Evolutionary conservation across 2,888 invertebrate genomes (phyloP).

Genomic region (Ochropacha duplaris): DNA sequence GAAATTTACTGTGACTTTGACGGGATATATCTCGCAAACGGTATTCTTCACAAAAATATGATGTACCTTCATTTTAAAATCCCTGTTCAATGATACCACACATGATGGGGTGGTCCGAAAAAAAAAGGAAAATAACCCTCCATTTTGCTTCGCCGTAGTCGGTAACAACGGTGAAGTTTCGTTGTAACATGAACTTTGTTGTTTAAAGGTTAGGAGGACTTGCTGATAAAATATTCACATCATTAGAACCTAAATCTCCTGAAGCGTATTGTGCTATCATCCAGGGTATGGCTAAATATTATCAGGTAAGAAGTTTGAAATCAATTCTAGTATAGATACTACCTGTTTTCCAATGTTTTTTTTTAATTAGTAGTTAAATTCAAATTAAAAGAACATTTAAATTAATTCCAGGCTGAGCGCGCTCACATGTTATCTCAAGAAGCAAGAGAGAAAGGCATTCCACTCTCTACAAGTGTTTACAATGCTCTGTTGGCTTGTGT

Average conservation of each 20-base stretch:
- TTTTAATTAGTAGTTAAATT: too few species aligned
- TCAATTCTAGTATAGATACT: too few species aligned
- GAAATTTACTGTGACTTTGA: too few species aligned
- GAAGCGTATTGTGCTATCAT: constrained; percentile 90
- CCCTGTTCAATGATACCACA: too few species aligned
- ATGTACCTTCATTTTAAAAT: too few species aligned
- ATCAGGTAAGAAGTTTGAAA: constrained; percentile 78
- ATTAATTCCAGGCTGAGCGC: constrained; percentile 79
- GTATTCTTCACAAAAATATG: too few species aligned
- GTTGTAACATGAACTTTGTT: not conserved
- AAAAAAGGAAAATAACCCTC: too few species aligned
- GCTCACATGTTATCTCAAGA: constrained; percentile 86
- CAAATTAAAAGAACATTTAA: not conserved
- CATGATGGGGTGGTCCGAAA: too few species aligned
- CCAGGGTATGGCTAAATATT: constrained; percentile 91
- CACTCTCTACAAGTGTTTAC: constrained; percentile 85
- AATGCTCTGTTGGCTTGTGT: constrained; percentile 86
- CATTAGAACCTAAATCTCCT: constrained; percentile 86
- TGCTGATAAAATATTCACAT: constrained; percentile 89
- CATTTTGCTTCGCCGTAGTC: too few species aligned
- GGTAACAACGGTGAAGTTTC: too few species aligned
- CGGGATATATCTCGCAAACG: too few species aligned
- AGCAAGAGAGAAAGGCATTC: constrained; percentile 84
- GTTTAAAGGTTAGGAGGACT: constrained; percentile 84
- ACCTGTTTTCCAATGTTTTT: not conserved